A percentile compares a stretch with the other conserved stretches of the same genome.
These are phyloP conservation scores for Ceratina calcarata DNA, from an alignment of 1,140 invertebrate genomes.

Conservation along the genomic window DNA sequence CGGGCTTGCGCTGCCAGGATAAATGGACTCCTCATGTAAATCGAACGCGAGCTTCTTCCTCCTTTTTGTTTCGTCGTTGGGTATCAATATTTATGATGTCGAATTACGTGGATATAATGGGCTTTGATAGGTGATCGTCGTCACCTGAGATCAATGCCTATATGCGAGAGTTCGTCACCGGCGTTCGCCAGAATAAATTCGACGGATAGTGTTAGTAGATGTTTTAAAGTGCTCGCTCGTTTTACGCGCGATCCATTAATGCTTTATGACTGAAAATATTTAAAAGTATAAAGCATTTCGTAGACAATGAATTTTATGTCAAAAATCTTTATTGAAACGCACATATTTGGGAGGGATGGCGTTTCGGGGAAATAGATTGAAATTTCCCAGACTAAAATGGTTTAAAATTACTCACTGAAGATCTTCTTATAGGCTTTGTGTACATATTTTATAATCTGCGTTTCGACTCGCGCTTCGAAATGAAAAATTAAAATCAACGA, in stretches of 20 bases:
- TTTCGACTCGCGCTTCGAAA: background rate
- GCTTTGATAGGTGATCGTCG: slow-evolving; percentile 33
- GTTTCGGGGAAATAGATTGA: too few relatives aligned
- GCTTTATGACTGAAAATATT: background rate
- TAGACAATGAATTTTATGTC: too few relatives aligned
- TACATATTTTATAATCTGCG: background rate
- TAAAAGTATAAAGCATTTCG: too few relatives aligned
- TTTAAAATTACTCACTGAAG: too few relatives aligned
- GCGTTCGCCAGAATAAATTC: background rate
- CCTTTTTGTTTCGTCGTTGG: background rate
- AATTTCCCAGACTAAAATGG: too few relatives aligned
- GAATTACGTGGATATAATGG: slow-evolving; percentile 42
- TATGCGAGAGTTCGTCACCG: background rate
- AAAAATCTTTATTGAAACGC: too few relatives aligned
- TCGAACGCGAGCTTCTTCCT: slow-evolving; percentile 27
- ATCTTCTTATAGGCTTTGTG: too few relatives aligned
- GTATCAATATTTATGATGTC: slow-evolving; percentile 54
- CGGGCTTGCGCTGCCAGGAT: slow-evolving; percentile 17
- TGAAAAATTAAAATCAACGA: background rate
- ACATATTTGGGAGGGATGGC: too few relatives aligned
- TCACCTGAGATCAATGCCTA: slow-evolving; percentile 19
- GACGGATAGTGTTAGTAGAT: too few relatives aligned
- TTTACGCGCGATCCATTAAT: background rate
- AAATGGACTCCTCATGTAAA: slow-evolving; percentile 63
- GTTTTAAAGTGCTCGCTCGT: background rate